Conservation (phyloP, 35 echinoderm and acorn worm species). For the Heliocidaris tuberculata region DNA sequence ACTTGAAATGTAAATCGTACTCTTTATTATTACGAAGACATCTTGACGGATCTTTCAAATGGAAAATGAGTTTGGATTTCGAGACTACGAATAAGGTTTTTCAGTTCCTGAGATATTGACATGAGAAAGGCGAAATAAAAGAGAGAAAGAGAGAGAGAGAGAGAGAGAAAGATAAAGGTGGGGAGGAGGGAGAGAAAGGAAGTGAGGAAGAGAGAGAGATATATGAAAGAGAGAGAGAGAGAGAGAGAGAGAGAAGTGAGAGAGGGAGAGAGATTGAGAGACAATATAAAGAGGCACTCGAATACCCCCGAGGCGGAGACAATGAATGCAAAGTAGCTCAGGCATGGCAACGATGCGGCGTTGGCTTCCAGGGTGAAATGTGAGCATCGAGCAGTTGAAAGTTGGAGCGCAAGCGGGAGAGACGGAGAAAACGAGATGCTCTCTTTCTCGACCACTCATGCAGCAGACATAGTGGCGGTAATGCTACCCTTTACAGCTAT, state of each 20-base stretch:
- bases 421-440: constrained; percentile 25
- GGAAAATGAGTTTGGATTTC: not conserved
- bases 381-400: constrained; percentile 21
- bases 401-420: not conserved
- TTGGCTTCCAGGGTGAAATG: constrained; percentile 14
- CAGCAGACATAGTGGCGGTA: not conserved
- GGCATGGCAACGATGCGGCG: constrained; percentile 29
- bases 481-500: not conserved
- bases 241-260: constrained; percentile 17
- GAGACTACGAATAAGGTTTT: not conserved
- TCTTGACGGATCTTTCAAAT: not conserved
- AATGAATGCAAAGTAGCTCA: constrained; percentile 38
- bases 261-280: constrained; percentile 37
- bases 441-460: not conserved
- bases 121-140: not conserved
- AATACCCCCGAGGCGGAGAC: constrained; percentile 12
- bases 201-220: too few relatives aligned
- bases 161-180: not conserved
- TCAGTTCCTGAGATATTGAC: not conserved
- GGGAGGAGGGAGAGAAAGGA: too few relatives aligned
- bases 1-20: not conserved
- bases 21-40: not conserved
- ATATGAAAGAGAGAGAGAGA: constrained; percentile 32
- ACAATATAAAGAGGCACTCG: not conserved
- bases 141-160: not conserved